A percentile compares a stretch with the other conserved stretches of the same genome.
phyloP scores from a whole-genome alignment of 2,113 vertebrate genomes.

The Phoenicopterus ruber region DNA sequence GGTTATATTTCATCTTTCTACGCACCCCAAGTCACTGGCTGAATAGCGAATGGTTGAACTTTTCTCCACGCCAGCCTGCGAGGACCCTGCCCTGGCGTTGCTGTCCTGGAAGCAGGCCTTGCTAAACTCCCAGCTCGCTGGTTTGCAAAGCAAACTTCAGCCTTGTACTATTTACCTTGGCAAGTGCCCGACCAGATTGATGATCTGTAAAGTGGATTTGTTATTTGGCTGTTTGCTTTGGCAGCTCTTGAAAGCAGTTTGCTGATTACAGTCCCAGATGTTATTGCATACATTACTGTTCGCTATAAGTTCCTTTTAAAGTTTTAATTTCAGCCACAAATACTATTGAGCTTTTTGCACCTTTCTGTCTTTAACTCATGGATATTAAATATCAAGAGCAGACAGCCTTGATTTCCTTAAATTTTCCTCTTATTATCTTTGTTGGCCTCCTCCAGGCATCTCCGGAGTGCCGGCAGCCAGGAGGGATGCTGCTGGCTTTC shows the following conservation, averaged over 20 bases:
- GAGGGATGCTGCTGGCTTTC: neutral
- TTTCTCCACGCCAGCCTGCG: neutral
- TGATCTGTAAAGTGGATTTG: constrained; percentile 99
- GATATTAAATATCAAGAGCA: constrained; percentile 62
- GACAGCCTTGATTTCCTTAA: constrained; percentile 33
- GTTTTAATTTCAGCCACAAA: constrained; percentile 81
- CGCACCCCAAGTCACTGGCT: neutral
- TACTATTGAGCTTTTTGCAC: constrained; percentile 81
- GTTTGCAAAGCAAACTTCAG: constrained; percentile 91
- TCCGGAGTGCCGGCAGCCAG: neutral
- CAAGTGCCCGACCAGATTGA: constrained; percentile 90
- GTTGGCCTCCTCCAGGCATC: neutral
- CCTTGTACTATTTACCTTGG: constrained; percentile 92
- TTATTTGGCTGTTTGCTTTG: constrained; percentile 99
- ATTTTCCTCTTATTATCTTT: neutral
- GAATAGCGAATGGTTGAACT: neutral
- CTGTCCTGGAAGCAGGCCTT: constrained; percentile 73
- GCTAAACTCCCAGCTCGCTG: constrained; percentile 77
- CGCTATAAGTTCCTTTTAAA: constrained; percentile 79
- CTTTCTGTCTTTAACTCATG: constrained; percentile 59
- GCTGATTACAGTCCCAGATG: constrained; percentile 99
- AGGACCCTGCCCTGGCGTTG: constrained; percentile 54
- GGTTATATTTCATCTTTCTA: neutral
- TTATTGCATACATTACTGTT: constrained; percentile 87
- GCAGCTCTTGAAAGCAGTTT: constrained; percentile 94